A percentile compares a stretch with the other conserved stretches of the same genome.
Conservation (phyloP, 1,140 invertebrate species). For the Drosophila subobscura region DNA sequence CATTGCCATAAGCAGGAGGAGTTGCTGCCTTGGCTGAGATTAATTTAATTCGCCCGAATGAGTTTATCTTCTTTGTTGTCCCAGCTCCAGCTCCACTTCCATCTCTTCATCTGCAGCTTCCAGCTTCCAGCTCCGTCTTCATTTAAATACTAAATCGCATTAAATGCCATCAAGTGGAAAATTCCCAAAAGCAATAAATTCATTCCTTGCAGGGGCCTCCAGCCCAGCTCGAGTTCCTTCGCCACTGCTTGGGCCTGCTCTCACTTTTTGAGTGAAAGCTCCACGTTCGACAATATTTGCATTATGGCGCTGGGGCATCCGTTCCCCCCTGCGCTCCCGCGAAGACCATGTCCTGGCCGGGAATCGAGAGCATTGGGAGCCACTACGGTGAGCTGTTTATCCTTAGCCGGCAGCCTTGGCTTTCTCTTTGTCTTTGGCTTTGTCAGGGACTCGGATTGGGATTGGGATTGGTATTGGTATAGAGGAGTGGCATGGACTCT, state of each 20-base stretch:
- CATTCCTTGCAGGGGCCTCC: slow-evolving; percentile 52
- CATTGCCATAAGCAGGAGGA: slow-evolving; percentile 5
- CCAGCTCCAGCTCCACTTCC: slow-evolving; percentile 21
- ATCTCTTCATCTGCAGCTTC: neutral
- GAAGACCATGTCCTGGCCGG: slow-evolving; percentile 3
- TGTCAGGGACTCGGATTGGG: slow-evolving; percentile 39
- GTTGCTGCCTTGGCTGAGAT: slow-evolving; percentile 57
- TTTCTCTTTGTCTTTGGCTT: slow-evolving; percentile 53
- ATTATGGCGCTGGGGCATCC: slow-evolving; percentile 45
- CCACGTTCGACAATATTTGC: slow-evolving; percentile 74
- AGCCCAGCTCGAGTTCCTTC: neutral
- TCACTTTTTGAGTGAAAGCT: slow-evolving; percentile 62
- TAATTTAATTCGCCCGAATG: slow-evolving; percentile 78
- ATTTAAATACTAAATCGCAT: slow-evolving; percentile 82
- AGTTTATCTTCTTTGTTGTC: slow-evolving; percentile 78
- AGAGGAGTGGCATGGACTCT: neutral
- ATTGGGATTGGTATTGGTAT: slow-evolving; percentile 5
- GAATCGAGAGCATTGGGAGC: slow-evolving; percentile 6
- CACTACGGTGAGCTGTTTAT: slow-evolving; percentile 57
- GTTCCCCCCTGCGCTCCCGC: neutral
- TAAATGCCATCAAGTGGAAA: slow-evolving; percentile 82
- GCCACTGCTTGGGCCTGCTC: slow-evolving; percentile 26
- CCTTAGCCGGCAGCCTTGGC: slow-evolving; percentile 51
- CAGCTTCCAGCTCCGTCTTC: slow-evolving; percentile 46
- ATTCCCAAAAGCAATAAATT: slow-evolving; percentile 82